These are phyloP conservation scores for Allygus modestus DNA, from an alignment of 2,888 invertebrate genomes.

Conservation along the genomic window DNA sequence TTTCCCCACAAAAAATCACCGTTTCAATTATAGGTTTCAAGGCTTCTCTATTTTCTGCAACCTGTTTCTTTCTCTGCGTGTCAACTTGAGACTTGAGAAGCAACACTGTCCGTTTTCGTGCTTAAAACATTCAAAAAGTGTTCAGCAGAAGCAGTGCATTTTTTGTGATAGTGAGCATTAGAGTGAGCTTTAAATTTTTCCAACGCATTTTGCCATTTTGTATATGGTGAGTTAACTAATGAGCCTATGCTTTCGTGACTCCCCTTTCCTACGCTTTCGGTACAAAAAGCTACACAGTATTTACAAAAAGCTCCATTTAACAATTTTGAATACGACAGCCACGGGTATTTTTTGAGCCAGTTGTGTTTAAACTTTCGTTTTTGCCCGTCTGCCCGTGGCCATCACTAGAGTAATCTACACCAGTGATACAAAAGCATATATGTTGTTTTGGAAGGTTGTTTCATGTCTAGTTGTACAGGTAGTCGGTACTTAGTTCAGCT, in stretches of 20 bases:
- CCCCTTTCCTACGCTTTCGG: conserved; percentile 2
- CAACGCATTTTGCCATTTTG: conserved; percentile 22
- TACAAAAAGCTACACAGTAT: conserved; percentile 8
- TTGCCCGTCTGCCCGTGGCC: background rate
- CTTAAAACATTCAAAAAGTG: conserved; percentile 27
- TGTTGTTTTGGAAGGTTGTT: no score
- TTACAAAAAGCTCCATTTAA: conserved; percentile 7
- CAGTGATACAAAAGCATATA: no score
- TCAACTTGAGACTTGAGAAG: conserved; percentile 1
- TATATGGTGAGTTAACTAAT: conserved; percentile 2
- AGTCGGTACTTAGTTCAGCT: no score
- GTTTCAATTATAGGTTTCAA: conserved; percentile 52
- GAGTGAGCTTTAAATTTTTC: conserved; percentile 30
- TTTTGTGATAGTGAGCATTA: conserved; percentile 8
- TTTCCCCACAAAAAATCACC: conserved; percentile 57
- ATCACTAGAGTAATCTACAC: no score
- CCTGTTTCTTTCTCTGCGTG: background rate
- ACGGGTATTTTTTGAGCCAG: conserved; percentile 12
- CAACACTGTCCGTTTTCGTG: conserved; percentile 38
- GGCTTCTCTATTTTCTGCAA: conserved; percentile 8
- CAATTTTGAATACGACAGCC: conserved; percentile 27
- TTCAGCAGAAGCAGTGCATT: conserved; percentile 31
- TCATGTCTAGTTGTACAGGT: no score
- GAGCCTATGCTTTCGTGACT: conserved; percentile 9
- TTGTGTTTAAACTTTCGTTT: conserved; percentile 24